phyloP scores from a whole-genome alignment of 2,797 vertebrate species.

The Spea hammondii region DNA sequence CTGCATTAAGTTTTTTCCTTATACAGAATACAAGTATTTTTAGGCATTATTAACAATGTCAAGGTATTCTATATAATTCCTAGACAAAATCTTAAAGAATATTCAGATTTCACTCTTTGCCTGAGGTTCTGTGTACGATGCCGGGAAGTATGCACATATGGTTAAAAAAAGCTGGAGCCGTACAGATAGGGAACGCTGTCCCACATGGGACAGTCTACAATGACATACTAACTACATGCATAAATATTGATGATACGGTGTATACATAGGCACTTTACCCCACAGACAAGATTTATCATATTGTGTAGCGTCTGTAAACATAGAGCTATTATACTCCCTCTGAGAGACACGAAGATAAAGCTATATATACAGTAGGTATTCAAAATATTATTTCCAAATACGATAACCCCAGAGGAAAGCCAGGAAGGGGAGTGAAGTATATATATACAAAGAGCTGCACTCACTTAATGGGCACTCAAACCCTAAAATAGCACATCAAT shows the following conservation, averaged over 20 bases:
- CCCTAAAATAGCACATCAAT: too few species aligned
- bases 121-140: background rate
- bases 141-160: background rate
- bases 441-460: too few species aligned
- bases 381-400: too few species aligned
- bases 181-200: conserved; percentile 17
- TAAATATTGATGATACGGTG: conserved; percentile 46
- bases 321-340: conserved; percentile 9
- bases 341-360: background rate
- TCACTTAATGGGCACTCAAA: too few species aligned
- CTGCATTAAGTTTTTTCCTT: too few species aligned
- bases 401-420: too few species aligned
- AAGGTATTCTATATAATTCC: too few species aligned
- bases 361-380: background rate
- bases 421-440: too few species aligned
- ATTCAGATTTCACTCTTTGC: background rate
- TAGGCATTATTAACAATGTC: too few species aligned
- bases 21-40: too few species aligned
- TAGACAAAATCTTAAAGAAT: too few species aligned
- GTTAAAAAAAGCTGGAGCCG: background rate
- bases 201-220: conserved; percentile 21
- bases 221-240: conserved; percentile 36
- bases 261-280: background rate
- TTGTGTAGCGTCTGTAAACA: conserved; percentile 4
- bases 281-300: background rate